Evolutionary conservation across 2,888 invertebrate species (phyloP).

Genomic region (Carterocephalus palaemon): DNA sequence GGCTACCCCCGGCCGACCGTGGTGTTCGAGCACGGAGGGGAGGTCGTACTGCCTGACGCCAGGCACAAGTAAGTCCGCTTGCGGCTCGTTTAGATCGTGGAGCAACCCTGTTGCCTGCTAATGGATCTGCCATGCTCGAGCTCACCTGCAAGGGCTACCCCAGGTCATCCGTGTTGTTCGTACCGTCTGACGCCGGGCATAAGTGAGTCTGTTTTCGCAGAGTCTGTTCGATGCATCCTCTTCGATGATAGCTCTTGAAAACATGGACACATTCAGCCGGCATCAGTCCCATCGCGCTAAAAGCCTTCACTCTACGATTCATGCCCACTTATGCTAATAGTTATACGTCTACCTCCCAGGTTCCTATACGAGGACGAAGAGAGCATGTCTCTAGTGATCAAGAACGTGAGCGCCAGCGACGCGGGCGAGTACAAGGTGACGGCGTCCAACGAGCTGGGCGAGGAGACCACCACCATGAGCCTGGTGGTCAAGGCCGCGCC

Average conservation of each 20-base stretch:
- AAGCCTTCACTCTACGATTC: no score
- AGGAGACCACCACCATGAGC: slow-evolving; percentile 85
- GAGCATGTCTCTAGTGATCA: slow-evolving; percentile 92
- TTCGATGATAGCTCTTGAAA: no score
- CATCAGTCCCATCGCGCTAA: no score
- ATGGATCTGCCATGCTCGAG: no score
- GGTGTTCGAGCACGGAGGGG: slow-evolving; percentile 86
- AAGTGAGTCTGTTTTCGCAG: slow-evolving; percentile 79
- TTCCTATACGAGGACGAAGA: slow-evolving; percentile 94
- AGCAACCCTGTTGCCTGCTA: no score
- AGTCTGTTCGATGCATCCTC: no score
- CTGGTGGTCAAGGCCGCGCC: slow-evolving; percentile 91
- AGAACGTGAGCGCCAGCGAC: slow-evolving; percentile 88
- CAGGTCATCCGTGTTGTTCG: slow-evolving; percentile 88
- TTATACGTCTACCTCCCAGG: slow-evolving; percentile 53
- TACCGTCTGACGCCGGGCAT: slow-evolving; percentile 87
- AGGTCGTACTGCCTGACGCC: slow-evolving; percentile 86
- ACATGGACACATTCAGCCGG: no score
- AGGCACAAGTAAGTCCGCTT: slow-evolving; percentile 91
- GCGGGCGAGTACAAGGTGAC: slow-evolving; percentile 89
- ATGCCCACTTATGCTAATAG: no score
- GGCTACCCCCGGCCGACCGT: no score
- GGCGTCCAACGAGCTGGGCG: slow-evolving; percentile 91
- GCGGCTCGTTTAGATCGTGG: no score
- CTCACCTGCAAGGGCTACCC: no score